Evolutionary conservation across 2,888 invertebrate species (phyloP).

Genomic region (Meiosimyza decipiens): DNA sequence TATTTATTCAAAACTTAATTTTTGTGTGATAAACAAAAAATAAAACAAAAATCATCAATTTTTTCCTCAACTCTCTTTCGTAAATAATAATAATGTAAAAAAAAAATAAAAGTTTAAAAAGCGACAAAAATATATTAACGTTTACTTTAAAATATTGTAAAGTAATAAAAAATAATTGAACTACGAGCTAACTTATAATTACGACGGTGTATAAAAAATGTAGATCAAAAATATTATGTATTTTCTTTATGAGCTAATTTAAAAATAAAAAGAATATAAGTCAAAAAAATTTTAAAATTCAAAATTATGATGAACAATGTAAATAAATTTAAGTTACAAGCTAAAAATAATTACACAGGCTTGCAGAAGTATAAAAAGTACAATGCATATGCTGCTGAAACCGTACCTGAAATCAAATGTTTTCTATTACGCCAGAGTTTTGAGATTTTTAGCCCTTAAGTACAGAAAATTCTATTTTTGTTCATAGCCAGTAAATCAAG

Average conservation of each 20-base stretch:
- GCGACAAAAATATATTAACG: constrained; percentile 16
- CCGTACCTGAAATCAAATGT: too few species aligned
- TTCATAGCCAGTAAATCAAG: too few species aligned
- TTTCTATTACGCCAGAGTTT: too few species aligned
- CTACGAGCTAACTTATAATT: constrained; percentile 30
- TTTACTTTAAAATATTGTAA: constrained; percentile 13
- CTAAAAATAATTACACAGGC: constrained; percentile 21
- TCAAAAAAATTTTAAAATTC: constrained; percentile 32
- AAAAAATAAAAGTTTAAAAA: constrained; percentile 29
- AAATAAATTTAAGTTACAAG: constrained; percentile 24
- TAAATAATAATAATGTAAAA: constrained; percentile 41
- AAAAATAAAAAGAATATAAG: constrained; percentile 17
- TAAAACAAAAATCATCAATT: neutral
- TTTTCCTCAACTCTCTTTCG: constrained; percentile 39
- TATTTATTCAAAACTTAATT: constrained; percentile 64
- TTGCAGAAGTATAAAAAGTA: neutral
- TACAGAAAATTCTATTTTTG: too few species aligned
- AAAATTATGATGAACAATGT: constrained; percentile 31
- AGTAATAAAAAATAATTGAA: constrained; percentile 17
- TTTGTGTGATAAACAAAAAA: constrained; percentile 43
- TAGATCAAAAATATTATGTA: constrained; percentile 30
- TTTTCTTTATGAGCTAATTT: constrained; percentile 5
- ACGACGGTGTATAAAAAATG: constrained; percentile 36
- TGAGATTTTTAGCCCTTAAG: too few species aligned
- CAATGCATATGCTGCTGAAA: too few species aligned